Base-by-base conservation (phyloP, 2,113 vertebrate species). In the Willisornis vidua region DNA sequence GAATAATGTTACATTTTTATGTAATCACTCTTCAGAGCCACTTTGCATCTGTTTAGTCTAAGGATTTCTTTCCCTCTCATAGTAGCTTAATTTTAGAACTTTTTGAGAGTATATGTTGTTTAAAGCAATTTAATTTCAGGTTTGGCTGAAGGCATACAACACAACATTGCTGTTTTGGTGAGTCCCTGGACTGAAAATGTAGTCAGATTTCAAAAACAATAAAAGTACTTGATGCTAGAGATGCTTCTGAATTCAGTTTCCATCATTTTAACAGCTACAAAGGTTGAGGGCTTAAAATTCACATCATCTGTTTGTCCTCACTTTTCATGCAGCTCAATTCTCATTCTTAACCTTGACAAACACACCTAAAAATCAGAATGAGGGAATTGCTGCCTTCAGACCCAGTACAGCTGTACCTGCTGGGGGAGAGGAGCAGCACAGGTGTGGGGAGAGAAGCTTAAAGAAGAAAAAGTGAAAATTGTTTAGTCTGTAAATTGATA, bases 1-100 rank as follows among this genome's bases (percentile, higher is more conserved):
- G 84, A 92, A 78, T 89, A 93, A 90, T 78, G 41, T 72, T n/a
- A 23, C 65, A 41, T 61, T 95, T 93, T 91, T 75, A 43, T 81
- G 28, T 84, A 37, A 75, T 65, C 26, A 22, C 16, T 92, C 81
- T 55, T 72, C 73, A 75, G 43, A 85, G 61, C 49, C 66, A 65
- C 57, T 78, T 52, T 78, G 10, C 29, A 46, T 81, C 37, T 85
- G 15, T 78, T 86, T 67, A 74, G 31, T 22, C 7, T 31, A 54
- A 55, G 12, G 41, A 29, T 58, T 85, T 65, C 51, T 33, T 48
- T 16, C 19, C 9, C 26, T n/a, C 15, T 89, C 31, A 11, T n/a
- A 78, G 57, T 54, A 75, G 29, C 61, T 91, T 85, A 70, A 68
- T 91, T 96, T 89, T 81, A 55, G 61, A 87, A 52, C 12, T 45